These are phyloP conservation scores for Crocallis elinguaria DNA, from an alignment of 2,888 invertebrate genomes.

Conservation along the genomic window DNA sequence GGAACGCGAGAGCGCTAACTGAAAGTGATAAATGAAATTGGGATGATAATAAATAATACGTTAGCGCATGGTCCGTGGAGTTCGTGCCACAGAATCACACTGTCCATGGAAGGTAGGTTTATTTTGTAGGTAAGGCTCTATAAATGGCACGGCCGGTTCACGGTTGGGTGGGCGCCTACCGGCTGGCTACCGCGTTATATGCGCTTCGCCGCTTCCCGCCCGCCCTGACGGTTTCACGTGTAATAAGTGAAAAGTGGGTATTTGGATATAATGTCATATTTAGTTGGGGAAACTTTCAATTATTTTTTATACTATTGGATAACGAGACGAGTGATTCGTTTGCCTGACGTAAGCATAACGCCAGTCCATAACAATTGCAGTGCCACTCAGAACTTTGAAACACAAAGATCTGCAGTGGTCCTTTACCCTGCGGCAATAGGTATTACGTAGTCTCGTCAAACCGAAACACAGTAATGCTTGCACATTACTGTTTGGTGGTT, in stretches of 20 bases:
- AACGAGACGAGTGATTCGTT: too few species aligned
- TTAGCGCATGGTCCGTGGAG: constrained; percentile 4
- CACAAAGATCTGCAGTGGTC: too few species aligned
- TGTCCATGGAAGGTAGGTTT: constrained; percentile 16
- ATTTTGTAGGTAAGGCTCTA: constrained; percentile 49
- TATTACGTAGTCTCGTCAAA: too few species aligned
- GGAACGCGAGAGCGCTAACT: constrained; percentile 19
- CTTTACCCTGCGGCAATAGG: too few species aligned
- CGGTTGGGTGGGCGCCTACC: constrained; percentile 55
- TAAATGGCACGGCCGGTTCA: constrained; percentile 63
- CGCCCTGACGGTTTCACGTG: constrained; percentile 24
- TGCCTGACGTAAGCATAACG: too few species aligned
- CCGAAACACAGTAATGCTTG: too few species aligned
- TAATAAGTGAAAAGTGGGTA: neutral
- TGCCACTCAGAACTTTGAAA: too few species aligned
- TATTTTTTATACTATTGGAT: too few species aligned
- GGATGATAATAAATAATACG: constrained; percentile 26
- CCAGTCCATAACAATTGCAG: too few species aligned
- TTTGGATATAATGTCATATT: neutral
- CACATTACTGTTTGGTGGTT: too few species aligned
- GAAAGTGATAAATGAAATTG: constrained; percentile 33
- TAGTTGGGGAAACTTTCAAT: too few species aligned
- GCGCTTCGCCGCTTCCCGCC: constrained; percentile 59
- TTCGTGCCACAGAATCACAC: constrained; percentile 12
- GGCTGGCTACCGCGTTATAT: constrained; percentile 56